Evolutionary conservation across 1,140 invertebrate genomes (phyloP).

Genomic region (Rhynchophorus ferrugineus): DNA sequence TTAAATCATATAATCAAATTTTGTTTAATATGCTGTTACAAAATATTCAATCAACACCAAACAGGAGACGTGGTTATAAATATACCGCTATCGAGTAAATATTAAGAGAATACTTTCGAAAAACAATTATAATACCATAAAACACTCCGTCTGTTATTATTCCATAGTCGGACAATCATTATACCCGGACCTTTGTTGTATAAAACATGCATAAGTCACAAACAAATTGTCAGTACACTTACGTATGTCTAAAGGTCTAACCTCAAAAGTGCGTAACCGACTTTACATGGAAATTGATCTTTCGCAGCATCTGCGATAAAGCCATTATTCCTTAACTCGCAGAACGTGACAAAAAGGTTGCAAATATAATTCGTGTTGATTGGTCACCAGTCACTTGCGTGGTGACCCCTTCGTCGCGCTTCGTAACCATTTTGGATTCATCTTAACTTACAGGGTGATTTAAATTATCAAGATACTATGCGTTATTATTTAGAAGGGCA

Average conservation of each 20-base stretch:
- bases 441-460: too few species aligned
- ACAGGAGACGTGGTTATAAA: too few species aligned
- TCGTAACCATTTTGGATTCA: too few species aligned
- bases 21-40: too few species aligned
- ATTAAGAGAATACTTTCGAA: too few species aligned
- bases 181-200: too few species aligned
- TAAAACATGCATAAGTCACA: constrained; percentile 12
- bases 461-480: background rate
- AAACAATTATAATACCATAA: too few species aligned
- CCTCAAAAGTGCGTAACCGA: background rate
- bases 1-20: too few species aligned
- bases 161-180: background rate
- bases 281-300: constrained; percentile 14
- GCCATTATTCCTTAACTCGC: constrained; percentile 16
- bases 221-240: constrained; percentile 9
- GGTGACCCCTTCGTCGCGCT: too few species aligned
- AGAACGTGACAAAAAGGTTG: constrained; percentile 14
- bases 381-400: background rate
- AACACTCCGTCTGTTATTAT: too few species aligned
- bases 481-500: background rate
- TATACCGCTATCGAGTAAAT: too few species aligned
- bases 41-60: too few species aligned
- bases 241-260: background rate
- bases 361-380: constrained; percentile 10
- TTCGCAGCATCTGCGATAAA: constrained; percentile 12